A percentile compares a stretch with the other conserved stretches of the same genome.
phyloP scores from a whole-genome alignment of 2,888 invertebrate genomes.

The Pristionchus maxplancki region DNA sequence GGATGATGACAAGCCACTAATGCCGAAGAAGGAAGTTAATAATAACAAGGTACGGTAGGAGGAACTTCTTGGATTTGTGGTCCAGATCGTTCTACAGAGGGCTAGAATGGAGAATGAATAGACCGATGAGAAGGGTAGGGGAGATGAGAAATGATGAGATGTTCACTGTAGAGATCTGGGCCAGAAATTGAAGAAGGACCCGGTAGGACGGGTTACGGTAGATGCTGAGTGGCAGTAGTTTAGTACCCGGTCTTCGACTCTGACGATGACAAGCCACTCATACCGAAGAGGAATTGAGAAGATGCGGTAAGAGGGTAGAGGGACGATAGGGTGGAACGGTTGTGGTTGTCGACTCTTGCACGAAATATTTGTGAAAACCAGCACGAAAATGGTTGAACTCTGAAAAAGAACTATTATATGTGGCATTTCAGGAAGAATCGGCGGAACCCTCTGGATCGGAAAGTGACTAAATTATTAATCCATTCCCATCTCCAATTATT shows the following conservation, averaged over 20 bases:
- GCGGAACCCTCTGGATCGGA: background rate
- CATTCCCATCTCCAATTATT: background rate
- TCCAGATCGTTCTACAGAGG: no score
- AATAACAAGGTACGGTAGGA: background rate
- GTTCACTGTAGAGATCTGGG: no score
- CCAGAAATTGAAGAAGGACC: no score
- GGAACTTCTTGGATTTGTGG: no score
- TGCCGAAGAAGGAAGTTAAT: background rate
- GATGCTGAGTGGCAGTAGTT: no score
- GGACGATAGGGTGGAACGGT: background rate
- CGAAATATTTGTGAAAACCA: background rate
- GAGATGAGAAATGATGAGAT: no score
- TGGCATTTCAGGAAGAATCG: background rate
- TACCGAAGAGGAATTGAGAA: no score
- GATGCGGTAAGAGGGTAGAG: background rate
- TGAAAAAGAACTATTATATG: background rate
- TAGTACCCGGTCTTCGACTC: no score
- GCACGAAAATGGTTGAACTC: background rate
- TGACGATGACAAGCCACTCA: no score
- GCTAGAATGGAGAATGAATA: no score
- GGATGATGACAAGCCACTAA: constrained; percentile 56
- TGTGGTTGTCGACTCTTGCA: background rate
- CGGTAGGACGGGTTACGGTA: background rate
- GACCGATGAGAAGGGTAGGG: no score
- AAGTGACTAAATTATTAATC: background rate